These are phyloP conservation scores for Macropis europaea DNA, from an alignment of 2,888 invertebrate species.

Conservation along the genomic window DNA sequence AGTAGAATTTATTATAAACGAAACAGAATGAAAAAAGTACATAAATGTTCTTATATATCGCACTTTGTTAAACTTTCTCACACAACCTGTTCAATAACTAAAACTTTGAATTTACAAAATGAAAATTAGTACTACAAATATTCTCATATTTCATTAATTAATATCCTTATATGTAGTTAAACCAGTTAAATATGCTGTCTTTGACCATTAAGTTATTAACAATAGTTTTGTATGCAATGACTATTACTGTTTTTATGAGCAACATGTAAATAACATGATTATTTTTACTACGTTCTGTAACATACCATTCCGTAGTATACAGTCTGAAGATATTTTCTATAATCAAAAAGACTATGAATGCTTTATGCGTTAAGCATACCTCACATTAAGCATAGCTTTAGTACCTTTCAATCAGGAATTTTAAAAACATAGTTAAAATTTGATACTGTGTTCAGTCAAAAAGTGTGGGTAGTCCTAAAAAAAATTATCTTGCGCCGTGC, in stretches of 20 bases:
- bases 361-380: slow-evolving; percentile 40
- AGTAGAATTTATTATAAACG: slow-evolving; percentile 72
- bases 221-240: slow-evolving; percentile 66
- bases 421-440: slow-evolving; percentile 36
- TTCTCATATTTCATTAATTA: slow-evolving; percentile 45
- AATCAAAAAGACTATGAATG: slow-evolving; percentile 46
- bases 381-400: slow-evolving; percentile 41
- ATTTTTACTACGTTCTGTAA: slow-evolving; percentile 43
- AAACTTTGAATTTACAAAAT: slow-evolving; percentile 57
- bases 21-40: slow-evolving; percentile 61
- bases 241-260: slow-evolving; percentile 51
- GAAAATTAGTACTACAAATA: slow-evolving; percentile 58
- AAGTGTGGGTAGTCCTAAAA: slow-evolving; percentile 23
- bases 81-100: slow-evolving; percentile 61
- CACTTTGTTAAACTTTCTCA: slow-evolving; percentile 48
- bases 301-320: slow-evolving; percentile 29
- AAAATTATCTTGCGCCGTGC: slow-evolving; percentile 63
- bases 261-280: slow-evolving; percentile 56
- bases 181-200: slow-evolving; percentile 57
- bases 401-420: slow-evolving; percentile 33
- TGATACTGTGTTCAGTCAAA: slow-evolving; percentile 25
- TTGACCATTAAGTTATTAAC: slow-evolving; percentile 56
- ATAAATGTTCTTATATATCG: slow-evolving; percentile 52
- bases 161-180: slow-evolving; percentile 58
- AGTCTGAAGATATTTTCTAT: slow-evolving; percentile 50